phyloP scores from a whole-genome alignment of 2,113 vertebrate species.

The Callipepla squamata region DNA sequence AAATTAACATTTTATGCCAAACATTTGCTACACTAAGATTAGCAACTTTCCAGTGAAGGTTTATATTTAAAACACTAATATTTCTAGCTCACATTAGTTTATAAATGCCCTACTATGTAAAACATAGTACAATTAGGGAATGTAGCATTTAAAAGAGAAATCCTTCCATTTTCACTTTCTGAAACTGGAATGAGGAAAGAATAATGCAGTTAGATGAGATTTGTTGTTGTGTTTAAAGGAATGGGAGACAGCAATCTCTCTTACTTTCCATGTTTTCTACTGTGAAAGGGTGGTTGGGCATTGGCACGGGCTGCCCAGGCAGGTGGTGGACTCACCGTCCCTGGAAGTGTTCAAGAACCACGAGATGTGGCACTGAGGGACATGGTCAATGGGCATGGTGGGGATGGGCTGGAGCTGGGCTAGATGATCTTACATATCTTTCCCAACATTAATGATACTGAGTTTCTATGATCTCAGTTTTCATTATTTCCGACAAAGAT shows the following conservation, averaged over 20 bases:
- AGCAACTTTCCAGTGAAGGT: slow-evolving; percentile 11
- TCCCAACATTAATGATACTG: too few species aligned
- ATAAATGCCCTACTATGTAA: background rate
- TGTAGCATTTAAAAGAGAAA: background rate
- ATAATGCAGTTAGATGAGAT: background rate
- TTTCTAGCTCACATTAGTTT: background rate
- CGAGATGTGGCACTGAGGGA: too few species aligned
- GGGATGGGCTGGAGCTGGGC: too few species aligned
- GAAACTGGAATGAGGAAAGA: background rate
- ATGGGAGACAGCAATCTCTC: background rate
- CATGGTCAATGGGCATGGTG: too few species aligned
- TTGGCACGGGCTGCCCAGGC: too few species aligned
- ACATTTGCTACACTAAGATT: slow-evolving; percentile 10
- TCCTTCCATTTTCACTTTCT: background rate
- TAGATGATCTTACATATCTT: too few species aligned
- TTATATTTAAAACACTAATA: slow-evolving; percentile 18
- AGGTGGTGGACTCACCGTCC: too few species aligned
- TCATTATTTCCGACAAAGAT: background rate
- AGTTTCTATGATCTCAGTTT: background rate
- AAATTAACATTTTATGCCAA: slow-evolving; percentile 1
- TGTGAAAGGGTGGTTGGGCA: too few species aligned
- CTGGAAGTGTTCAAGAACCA: too few species aligned
- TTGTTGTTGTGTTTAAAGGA: background rate
- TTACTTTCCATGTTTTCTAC: background rate
- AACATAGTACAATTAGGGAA: background rate